phyloP scores from a whole-genome alignment of 1,140 invertebrate species.

The Leptinotarsa defecta region DNA sequence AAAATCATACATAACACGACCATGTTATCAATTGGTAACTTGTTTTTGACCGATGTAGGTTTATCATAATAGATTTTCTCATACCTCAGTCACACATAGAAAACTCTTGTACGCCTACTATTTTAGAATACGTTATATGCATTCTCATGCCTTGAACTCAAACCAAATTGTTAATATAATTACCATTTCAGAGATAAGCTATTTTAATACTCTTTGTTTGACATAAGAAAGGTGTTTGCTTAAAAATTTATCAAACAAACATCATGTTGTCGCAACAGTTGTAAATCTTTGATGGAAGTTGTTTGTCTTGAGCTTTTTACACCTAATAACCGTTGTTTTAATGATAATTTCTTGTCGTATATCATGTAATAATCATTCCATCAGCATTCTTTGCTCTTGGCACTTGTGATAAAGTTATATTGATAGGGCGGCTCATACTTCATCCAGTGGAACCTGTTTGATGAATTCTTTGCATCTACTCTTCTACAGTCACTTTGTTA shows the following conservation, averaged over 20 bases:
- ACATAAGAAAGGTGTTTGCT: neutral
- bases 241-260: neutral
- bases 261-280: neutral
- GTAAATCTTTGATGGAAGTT: conserved; percentile 1
- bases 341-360: conserved; percentile 4
- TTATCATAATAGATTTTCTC: no score
- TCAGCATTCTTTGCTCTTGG: neutral
- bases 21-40: no score
- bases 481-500: no score
- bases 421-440: neutral
- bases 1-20: no score
- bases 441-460: no score
- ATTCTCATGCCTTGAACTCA: neutral
- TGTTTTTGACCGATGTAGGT: no score
- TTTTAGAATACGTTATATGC: no score
- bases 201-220: conserved; percentile 2
- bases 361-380: neutral
- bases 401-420: neutral
- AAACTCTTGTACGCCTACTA: no score
- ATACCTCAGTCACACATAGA: no score
- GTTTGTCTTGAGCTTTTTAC: conserved; percentile 1
- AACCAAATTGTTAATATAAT: neutral
- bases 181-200: neutral
- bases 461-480: no score
- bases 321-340: conserved; percentile 8